phyloP scores from a whole-genome alignment of 2,113 vertebrate genomes.

The Anhinga rufa region DNA sequence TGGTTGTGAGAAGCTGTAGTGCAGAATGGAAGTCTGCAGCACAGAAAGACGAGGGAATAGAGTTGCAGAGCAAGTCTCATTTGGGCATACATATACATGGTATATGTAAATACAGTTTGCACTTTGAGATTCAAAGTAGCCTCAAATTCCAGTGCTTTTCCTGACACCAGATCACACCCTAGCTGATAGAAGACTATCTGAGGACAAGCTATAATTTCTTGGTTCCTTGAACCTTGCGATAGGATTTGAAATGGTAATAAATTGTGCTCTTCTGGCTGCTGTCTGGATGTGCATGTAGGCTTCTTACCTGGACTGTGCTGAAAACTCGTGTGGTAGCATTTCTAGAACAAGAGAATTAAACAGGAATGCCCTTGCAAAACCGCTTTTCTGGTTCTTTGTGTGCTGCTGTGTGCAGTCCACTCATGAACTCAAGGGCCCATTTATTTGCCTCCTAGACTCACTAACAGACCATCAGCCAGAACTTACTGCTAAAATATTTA shows the following conservation, averaged over 20 bases:
- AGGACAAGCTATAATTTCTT: slow-evolving; percentile 39
- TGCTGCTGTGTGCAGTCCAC: not conserved
- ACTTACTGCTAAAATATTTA: not conserved
- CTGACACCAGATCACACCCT: not conserved
- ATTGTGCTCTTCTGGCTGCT: not conserved
- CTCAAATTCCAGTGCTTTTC: not conserved
- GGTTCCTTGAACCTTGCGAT: slow-evolving; percentile 20
- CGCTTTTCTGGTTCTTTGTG: not conserved
- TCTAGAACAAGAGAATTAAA: not conserved
- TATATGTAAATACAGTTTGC: not conserved
- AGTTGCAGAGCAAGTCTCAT: not conserved
- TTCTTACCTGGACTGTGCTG: not conserved
- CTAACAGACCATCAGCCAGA: not conserved
- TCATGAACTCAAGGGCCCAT: not conserved
- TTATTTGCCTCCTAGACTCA: not conserved
- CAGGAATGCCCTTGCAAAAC: not conserved
- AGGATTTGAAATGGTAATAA: slow-evolving; percentile 37
- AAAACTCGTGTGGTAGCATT: not conserved
- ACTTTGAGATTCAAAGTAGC: slow-evolving; percentile 27
- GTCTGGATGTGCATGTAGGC: not conserved
- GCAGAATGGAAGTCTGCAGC: not conserved
- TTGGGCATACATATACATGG: not conserved
- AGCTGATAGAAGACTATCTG: slow-evolving; percentile 27
- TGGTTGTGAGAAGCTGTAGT: not conserved
- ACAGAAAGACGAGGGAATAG: not conserved